phyloP scores from a whole-genome alignment of 2,797 vertebrate species.

The Erethizon dorsatum region DNA sequence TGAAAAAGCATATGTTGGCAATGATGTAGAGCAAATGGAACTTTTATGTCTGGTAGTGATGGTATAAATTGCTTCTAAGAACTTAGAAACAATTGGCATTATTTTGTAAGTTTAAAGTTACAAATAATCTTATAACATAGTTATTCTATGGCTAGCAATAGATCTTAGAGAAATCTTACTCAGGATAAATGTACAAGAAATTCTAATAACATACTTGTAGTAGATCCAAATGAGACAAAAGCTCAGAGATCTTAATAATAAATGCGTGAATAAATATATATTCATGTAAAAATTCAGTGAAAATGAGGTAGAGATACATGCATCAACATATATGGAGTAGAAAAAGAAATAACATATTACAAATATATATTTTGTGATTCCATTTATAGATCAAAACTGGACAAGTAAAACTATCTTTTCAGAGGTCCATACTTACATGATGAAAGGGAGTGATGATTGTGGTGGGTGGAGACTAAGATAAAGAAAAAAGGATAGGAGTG shows the following conservation, averaged over 20 bases:
- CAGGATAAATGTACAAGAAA: not conserved
- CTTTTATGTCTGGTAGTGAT: not conserved
- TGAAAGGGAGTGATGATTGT: not conserved
- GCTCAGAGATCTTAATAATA: not conserved
- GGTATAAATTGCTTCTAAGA: not conserved
- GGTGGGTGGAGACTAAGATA: not conserved
- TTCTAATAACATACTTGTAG: not conserved
- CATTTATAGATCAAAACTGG: not conserved
- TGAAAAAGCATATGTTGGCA: not conserved
- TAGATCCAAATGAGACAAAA: not conserved
- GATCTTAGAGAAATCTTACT: not conserved
- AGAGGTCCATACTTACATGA: not conserved
- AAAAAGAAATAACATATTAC: not conserved
- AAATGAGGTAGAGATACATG: not conserved
- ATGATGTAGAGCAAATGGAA: not conserved
- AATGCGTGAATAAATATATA: not conserved
- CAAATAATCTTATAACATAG: not conserved
- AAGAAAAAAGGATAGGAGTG: not conserved
- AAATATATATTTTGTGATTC: not conserved
- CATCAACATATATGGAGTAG: not conserved
- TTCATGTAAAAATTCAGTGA: not conserved
- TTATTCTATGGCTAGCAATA: not conserved
- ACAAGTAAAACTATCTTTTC: not conserved
- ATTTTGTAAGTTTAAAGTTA: slow-evolving; percentile 40
- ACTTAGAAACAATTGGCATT: not conserved